A percentile compares a stretch with the other conserved stretches of the same genome.
phyloP scores from a whole-genome alignment of 2,888 invertebrate species.

The Ceramica pisi region DNA sequence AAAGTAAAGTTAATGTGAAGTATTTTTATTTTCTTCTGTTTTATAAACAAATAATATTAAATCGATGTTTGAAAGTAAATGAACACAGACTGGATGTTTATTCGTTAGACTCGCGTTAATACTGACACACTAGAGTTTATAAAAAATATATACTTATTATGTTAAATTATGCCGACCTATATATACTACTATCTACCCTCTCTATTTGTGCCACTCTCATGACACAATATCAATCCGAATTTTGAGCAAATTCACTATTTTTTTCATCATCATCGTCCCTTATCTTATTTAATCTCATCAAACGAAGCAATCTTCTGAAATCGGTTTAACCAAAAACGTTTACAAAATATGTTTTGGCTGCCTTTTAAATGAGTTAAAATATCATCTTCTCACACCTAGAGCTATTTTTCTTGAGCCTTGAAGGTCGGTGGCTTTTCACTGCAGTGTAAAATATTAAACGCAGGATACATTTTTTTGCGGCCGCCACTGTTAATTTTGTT shows the following conservation, averaged over 20 bases:
- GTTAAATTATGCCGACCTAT: not conserved
- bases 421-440: constrained; percentile 61
- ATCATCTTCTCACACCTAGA: constrained; percentile 53
- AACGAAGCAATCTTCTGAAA: constrained; percentile 51
- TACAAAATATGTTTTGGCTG: constrained; percentile 57
- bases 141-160: too few relatives aligned
- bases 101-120: not conserved
- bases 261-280: constrained; percentile 29
- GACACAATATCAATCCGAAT: not conserved
- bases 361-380: constrained; percentile 58
- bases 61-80: not conserved
- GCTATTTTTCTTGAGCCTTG: constrained; percentile 58
- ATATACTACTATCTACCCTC: too few relatives aligned
- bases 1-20: not conserved
- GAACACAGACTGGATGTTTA: not conserved
- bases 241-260: constrained; percentile 8
- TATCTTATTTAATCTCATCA: constrained; percentile 61
- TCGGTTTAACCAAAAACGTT: constrained; percentile 56
- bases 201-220: not conserved
- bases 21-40: not conserved
- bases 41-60: not conserved
- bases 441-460: constrained; percentile 70
- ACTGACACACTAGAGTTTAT: too few relatives aligned
- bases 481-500: constrained; percentile 66
- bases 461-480: constrained; percentile 59